Percentiles rank a stretch among this genome's conserved stretches.
These are phyloP conservation scores for Criorhina ranunculi DNA, from an alignment of 2,888 invertebrate species.

Conservation along the genomic window DNA sequence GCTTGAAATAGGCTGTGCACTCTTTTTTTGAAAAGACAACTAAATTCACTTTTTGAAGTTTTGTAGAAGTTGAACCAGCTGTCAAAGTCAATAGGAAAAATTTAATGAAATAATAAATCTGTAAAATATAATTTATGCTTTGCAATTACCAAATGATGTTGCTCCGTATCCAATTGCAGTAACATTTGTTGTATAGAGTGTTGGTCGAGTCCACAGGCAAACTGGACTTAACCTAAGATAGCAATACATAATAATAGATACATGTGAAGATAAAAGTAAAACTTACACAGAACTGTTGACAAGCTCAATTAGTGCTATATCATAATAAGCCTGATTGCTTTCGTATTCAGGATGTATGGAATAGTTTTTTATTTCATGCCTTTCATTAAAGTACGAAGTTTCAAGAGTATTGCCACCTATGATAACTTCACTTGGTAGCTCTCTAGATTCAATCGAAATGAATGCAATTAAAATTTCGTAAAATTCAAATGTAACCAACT, in stretches of 20 bases:
- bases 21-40: neutral
- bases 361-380: neutral
- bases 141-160: conserved; percentile 28
- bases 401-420: conserved; percentile 30
- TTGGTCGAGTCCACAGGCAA: conserved; percentile 21
- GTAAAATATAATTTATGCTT: neutral
- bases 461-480: neutral
- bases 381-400: conserved; percentile 4
- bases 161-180: conserved; percentile 51
- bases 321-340: conserved; percentile 36
- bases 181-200: conserved; percentile 3
- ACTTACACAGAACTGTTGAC: conserved; percentile 12
- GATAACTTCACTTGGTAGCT: conserved; percentile 8
- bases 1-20: conserved; percentile 26
- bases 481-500: neutral
- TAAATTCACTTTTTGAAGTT: conserved; percentile 37
- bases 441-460: neutral
- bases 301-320: conserved; percentile 58
- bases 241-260: neutral
- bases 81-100: neutral
- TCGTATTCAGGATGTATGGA: conserved; percentile 49
- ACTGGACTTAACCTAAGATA: neutral
- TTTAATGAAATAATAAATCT: neutral
- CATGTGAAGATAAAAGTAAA: neutral
- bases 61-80: conserved; percentile 20